These are phyloP conservation scores for Platygyra sinensis DNA, from an alignment of 64 coral and sea anemone species.

Conservation along the genomic window DNA sequence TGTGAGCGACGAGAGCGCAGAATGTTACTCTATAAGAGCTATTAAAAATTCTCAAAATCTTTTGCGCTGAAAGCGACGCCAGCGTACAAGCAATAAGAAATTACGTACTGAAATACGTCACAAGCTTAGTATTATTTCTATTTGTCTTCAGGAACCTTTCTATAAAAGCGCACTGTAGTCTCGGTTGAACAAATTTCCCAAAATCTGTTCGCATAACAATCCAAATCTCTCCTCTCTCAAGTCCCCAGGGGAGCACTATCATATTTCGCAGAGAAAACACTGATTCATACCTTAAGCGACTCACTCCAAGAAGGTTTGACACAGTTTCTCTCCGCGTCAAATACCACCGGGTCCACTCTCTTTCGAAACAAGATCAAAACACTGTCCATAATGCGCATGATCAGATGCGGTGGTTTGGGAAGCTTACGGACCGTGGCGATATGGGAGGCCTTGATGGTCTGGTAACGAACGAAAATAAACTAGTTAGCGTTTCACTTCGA, in stretches of 20 bases:
- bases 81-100: no score
- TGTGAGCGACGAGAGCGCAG: no score
- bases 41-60: no score
- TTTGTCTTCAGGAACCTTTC: no score
- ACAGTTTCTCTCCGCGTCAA: conserved; percentile 80
- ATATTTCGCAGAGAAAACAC: background rate
- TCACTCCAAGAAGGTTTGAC: conserved; percentile 87
- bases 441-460: conserved; percentile 94
- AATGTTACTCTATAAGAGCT: no score
- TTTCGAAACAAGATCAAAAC: conserved; percentile 84
- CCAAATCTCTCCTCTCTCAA: background rate
- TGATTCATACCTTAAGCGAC: conserved; percentile 80
- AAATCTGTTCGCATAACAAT: background rate
- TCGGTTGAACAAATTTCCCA: no score
- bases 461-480: background rate
- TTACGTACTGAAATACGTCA: no score
- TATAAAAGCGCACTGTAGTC: no score
- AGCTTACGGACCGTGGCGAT: conserved; percentile 95
- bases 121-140: no score
- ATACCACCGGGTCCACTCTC: conserved; percentile 75
- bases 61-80: no score
- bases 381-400: conserved; percentile 99
- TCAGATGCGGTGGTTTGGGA: conserved; percentile 92
- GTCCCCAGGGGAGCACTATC: no score
- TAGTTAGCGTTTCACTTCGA: no score